These are phyloP conservation scores for Drosophila parabipectinata DNA, from an alignment of 1,140 invertebrate species.

Conservation along the genomic window DNA sequence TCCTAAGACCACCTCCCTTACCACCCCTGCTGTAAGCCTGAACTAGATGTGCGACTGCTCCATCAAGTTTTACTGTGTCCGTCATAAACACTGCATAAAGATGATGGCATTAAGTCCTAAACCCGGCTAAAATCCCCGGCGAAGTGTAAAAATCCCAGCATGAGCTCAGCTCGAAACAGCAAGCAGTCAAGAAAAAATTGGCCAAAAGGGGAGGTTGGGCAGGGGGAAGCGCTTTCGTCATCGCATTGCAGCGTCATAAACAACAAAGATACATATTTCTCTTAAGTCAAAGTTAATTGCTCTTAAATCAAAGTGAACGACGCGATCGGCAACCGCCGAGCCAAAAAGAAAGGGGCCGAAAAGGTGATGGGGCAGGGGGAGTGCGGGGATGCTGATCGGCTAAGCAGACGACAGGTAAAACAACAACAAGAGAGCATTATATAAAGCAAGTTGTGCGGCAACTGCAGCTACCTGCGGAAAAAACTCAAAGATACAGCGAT, in stretches of 20 bases:
- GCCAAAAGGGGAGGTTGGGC: neutral
- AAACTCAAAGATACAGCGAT: slow-evolving; percentile 51
- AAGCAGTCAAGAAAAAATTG: slow-evolving; percentile 7
- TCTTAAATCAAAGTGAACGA: slow-evolving; percentile 74
- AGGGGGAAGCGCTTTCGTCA: slow-evolving; percentile 18
- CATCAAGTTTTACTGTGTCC: slow-evolving; percentile 45
- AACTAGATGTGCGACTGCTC: slow-evolving; percentile 31
- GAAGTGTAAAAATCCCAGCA: slow-evolving; percentile 58
- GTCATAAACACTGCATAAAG: slow-evolving; percentile 72
- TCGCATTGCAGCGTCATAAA: slow-evolving; percentile 53
- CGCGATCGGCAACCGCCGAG: slow-evolving; percentile 46
- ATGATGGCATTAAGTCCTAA: slow-evolving; percentile 54
- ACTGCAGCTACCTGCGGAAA: slow-evolving; percentile 39
- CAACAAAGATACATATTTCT: slow-evolving; percentile 61
- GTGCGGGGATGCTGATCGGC: neutral
- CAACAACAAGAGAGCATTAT: slow-evolving; percentile 37
- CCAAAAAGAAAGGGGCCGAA: slow-evolving; percentile 7
- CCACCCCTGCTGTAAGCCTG: neutral
- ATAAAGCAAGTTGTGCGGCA: slow-evolving; percentile 53
- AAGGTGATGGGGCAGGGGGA: neutral
- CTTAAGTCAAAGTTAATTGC: slow-evolving; percentile 78
- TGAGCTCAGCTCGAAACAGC: slow-evolving; percentile 53
- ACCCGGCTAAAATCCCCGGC: slow-evolving; percentile 46
- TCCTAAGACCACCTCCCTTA: neutral
- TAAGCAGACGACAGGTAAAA: neutral